Percentiles rank a stretch among this genome's conserved stretches.
These are phyloP conservation scores for Saimiri boliviensis DNA, from an alignment of 2,113 vertebrate species.

Conservation along the genomic window DNA sequence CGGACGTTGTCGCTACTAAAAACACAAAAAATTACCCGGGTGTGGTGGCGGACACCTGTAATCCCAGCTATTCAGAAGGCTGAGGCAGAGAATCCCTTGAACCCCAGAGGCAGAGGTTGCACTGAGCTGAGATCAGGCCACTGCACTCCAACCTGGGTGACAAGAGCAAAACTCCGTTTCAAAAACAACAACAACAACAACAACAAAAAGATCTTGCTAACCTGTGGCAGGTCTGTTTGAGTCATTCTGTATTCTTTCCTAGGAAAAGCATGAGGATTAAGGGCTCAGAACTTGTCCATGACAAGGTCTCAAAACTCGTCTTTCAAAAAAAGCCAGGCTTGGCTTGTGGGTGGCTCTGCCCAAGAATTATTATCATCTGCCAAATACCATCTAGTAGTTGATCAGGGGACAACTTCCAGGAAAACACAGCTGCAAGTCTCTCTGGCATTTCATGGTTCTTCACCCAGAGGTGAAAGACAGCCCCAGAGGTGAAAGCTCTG, in stretches of 20 bases:
- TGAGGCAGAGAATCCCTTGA: too few relatives aligned
- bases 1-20: too few relatives aligned
- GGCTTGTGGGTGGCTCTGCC: not conserved
- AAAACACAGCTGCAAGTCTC: not conserved
- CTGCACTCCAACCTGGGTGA: too few relatives aligned
- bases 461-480: not conserved
- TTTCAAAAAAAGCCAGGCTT: not conserved
- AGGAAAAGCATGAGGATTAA: not conserved
- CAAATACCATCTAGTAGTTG: not conserved
- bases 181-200: too few relatives aligned
- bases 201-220: not conserved
- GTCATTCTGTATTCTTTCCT: not conserved
- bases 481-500: not conserved
- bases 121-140: too few relatives aligned
- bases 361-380: not conserved
- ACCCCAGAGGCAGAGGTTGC: too few relatives aligned
- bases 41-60: too few relatives aligned
- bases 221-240: not conserved
- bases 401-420: not conserved
- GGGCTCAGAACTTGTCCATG: not conserved
- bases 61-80: too few relatives aligned
- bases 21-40: too few relatives aligned
- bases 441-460: not conserved
- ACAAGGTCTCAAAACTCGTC: not conserved
- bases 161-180: too few relatives aligned